Percentiles rank a stretch among this genome's conserved stretches.
Conservation (phyloP, 2,797 vertebrate genomes). For the Lacerta bilineata region DNA sequence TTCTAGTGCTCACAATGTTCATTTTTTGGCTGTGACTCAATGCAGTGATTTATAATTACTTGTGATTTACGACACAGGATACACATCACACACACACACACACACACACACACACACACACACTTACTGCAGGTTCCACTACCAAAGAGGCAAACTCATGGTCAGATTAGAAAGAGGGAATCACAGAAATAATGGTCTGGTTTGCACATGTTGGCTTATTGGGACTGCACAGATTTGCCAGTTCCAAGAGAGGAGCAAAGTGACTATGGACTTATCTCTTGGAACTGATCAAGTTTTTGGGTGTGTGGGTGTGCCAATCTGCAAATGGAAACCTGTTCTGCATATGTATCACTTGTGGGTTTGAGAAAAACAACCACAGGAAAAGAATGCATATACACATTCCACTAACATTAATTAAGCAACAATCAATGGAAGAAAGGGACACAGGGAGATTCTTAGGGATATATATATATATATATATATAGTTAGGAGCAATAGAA, state of each 20-base stretch:
- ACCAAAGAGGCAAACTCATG: neutral
- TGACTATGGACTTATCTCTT: too few species aligned
- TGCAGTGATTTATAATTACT: neutral
- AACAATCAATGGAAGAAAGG: neutral
- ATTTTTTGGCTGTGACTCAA: neutral
- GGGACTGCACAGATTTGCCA: too few species aligned
- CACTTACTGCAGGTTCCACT: neutral
- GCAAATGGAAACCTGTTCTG: conserved; percentile 3
- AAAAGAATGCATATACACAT: conserved; percentile 25
- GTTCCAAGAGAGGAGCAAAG: too few species aligned
- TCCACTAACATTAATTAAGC: neutral
- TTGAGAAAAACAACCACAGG: conserved; percentile 37
- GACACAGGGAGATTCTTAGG: neutral
- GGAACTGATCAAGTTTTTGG: neutral
- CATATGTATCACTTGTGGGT: conserved; percentile 16
- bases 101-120: neutral
- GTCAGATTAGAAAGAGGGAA: neutral
- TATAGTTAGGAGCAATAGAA: neutral
- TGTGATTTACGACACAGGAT: neutral
- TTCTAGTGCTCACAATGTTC: neutral
- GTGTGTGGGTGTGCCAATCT: neutral
- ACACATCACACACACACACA: neutral
- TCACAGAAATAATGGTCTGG: neutral
- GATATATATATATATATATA: neutral
- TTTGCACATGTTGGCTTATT: too few species aligned